A percentile compares a stretch with the other conserved stretches of the same genome.
These are phyloP conservation scores for Phasianus colchicus DNA, from an alignment of 2,113 vertebrate species.

Conservation along the genomic window DNA sequence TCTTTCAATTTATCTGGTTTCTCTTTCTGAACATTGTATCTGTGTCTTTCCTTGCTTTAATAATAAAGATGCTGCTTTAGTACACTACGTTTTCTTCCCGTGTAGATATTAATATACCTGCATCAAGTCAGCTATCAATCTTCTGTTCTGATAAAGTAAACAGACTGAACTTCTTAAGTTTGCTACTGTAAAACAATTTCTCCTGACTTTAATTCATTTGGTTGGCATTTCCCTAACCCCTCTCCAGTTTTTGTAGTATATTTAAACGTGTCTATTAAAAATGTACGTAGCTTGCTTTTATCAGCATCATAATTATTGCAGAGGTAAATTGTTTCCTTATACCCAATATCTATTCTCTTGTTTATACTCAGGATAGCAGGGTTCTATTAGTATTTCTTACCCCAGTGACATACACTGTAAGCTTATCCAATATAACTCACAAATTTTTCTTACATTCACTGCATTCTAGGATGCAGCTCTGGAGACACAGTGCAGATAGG, in stretches of 20 bases:
- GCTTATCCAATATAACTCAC: not conserved
- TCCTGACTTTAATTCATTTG: not conserved
- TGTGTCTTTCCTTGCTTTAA: not conserved
- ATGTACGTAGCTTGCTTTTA: not conserved
- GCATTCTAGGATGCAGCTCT: not conserved
- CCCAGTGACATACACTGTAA: not conserved
- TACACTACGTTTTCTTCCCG: not conserved
- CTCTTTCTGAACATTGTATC: not conserved
- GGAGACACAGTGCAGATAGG: not conserved
- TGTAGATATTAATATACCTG: not conserved
- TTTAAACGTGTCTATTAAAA: not conserved
- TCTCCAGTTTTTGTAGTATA: not conserved
- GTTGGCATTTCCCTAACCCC: not conserved
- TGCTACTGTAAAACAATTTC: conserved; percentile 8
- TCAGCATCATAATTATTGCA: not conserved
- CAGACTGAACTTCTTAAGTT: not conserved
- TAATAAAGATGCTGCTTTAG: not conserved
- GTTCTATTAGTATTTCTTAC: not conserved
- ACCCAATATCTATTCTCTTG: not conserved
- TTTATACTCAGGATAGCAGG: not conserved
- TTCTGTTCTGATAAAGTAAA: conserved; percentile 11
- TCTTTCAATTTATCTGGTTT: not conserved
- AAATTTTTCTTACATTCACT: not conserved
- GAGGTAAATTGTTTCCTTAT: not conserved
- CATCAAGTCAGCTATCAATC: not conserved